Evolutionary conservation across 2,797 vertebrate species (phyloP).

Genomic region (Sebastes umbrosus): DNA sequence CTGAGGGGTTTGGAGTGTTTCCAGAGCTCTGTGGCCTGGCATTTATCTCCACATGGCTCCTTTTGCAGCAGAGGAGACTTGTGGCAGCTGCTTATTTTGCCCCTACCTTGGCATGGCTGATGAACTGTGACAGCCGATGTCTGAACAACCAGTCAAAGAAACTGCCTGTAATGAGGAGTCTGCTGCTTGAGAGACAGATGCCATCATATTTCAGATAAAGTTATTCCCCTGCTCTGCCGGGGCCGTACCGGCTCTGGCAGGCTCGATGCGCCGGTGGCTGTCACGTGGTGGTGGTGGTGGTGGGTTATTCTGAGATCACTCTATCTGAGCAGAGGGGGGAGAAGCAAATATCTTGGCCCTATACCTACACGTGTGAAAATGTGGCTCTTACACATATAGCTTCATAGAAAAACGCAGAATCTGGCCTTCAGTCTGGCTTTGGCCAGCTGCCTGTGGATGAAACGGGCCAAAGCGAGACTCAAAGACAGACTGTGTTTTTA

Average conservation of each 20-base stretch:
- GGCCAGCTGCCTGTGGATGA: slow-evolving; percentile 9
- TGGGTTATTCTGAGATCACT: slow-evolving; percentile 56
- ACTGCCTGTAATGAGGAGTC: slow-evolving; percentile 79
- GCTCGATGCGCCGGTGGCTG: slow-evolving; percentile 46
- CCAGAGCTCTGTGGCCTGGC: slow-evolving; percentile 48
- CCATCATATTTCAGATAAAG: slow-evolving; percentile 79
- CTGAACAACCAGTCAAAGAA: slow-evolving; percentile 81
- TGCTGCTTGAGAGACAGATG: slow-evolving; percentile 81
- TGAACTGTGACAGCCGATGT: slow-evolving; percentile 82
- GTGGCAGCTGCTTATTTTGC: slow-evolving; percentile 78
- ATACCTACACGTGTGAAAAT: slow-evolving; percentile 6
- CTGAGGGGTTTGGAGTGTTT: slow-evolving; percentile 27
- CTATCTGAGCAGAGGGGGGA: background rate
- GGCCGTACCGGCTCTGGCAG: slow-evolving; percentile 46
- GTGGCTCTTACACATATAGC: slow-evolving; percentile 14
- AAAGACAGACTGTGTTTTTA: slow-evolving; percentile 15
- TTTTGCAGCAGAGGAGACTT: slow-evolving; percentile 62
- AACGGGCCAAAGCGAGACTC: slow-evolving; percentile 1
- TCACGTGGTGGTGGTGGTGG: slow-evolving; percentile 16
- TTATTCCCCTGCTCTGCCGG: slow-evolving; percentile 60
- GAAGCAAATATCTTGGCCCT: slow-evolving; percentile 1
- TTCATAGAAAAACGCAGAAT: slow-evolving; percentile 28
- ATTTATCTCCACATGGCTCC: slow-evolving; percentile 62
- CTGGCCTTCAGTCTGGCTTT: slow-evolving; percentile 1
- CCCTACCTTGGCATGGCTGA: slow-evolving; percentile 72